A percentile compares a stretch with the other conserved stretches of the same genome.
These are phyloP conservation scores for Calcarius ornatus DNA, from an alignment of 2,113 vertebrate genomes.

Conservation along the genomic window DNA sequence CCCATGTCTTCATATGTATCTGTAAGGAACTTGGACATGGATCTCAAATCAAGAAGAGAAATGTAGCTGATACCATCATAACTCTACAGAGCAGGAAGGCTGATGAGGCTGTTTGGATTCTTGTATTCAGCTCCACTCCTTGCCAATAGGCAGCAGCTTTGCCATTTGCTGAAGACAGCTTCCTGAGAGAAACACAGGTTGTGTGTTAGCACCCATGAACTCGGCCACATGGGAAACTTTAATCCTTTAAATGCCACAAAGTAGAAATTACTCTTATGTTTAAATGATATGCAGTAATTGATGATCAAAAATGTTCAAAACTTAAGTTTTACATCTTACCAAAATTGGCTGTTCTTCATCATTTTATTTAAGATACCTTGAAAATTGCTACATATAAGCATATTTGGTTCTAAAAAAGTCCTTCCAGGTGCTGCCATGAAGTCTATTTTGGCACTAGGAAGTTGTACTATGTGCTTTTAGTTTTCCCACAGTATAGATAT, in stretches of 20 bases:
- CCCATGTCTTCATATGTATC: not conserved
- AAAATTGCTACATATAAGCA: not conserved
- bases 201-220: fast-evolving
- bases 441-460: conserved; percentile 32
- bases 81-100: not conserved
- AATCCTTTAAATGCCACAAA: not conserved
- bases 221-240: not conserved
- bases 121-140: fast-evolving
- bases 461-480: not conserved
- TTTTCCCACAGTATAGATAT: conserved; percentile 20
- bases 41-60: not conserved
- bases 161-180: not conserved
- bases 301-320: not conserved
- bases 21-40: not conserved
- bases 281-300: not conserved
- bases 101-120: not conserved
- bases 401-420: not conserved
- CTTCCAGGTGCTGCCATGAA: not conserved
- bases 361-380: not conserved
- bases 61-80: not conserved
- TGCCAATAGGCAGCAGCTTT: not conserved
- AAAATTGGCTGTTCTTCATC: not conserved
- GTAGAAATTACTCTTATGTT: not conserved
- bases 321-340: not conserved
- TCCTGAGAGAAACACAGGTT: not conserved